Base-by-base conservation (phyloP, 2,113 vertebrate species). In the Phalacrocorax brasilianus region DNA sequence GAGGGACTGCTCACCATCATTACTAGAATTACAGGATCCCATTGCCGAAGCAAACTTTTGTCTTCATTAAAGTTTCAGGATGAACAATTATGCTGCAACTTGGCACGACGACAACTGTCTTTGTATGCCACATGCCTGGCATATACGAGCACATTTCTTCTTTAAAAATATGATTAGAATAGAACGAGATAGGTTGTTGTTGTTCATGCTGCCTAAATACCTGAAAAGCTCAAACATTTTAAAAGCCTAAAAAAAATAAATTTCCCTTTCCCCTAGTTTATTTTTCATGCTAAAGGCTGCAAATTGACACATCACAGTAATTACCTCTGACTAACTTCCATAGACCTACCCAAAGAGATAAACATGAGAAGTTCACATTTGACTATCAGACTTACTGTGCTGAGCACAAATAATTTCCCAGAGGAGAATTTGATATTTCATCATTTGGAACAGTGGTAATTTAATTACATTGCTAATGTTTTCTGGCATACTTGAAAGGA, bases 401-500 rank as follows among this genome's bases (percentile, higher is more conserved):
- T 27, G 73, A 96, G 78, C 75, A 95, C 93, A 96, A 97, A 97
- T 96, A 95, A 97, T 97, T 98, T 98, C 97, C 97, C 97, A 88
- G 50, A 93, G 97, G 96, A 98, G 97, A 97, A 91, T 94, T 42
- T 95, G 95, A 94, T 95, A 96, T 97, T 97, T 97, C 93, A 96
- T 97, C 95, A 86, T 81, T 95, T 96, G 96, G 96, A 97, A 96
- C 95, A 95, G 88, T 49, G 96, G 97, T 97, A 97, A 98, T 97
- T 98, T 97, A 98, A 98, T 98, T 96, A 97, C 74, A 92, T 96
- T 94, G 92, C 95, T 97, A 97, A 98, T 97, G 97, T 97, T 97
- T 98, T 97, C 96, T 97, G 95, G 96, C 76, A 83, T 90, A 97
- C 94, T 91, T 93, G 97, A 97, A 97, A 97, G 97, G 93, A 97